Base-by-base conservation (phyloP, 2,797 vertebrate species). In the Anniella stebbinsi region DNA sequence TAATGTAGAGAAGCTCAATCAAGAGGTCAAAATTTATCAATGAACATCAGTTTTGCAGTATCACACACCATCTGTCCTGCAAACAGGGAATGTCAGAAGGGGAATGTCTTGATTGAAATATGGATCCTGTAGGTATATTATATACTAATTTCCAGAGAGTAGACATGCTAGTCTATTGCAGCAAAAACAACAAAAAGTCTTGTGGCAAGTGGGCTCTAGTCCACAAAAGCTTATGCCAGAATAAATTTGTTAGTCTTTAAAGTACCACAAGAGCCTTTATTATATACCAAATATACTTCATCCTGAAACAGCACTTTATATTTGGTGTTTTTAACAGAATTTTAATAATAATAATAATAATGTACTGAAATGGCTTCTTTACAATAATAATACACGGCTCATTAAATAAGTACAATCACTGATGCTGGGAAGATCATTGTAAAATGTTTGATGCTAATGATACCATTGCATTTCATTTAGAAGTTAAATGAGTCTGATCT, bases 351-450 rank as follows among this genome's bases (percentile, higher is more conserved):
- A 7, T 15, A 48, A 28, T 25, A 73, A 17, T 87, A 67, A n/a
- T 80, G 66, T 88, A 48, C 28, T 90, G 90, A 92, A 90, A 81
- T 45, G 7, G 5, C n/a, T 75, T 38, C 60, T 84, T 94, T 89
- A 66, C 90, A 90, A 80, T 88, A 0, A 83, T 54, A 0, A 83
- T 54, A 88, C 87, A 76, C 91, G 41, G 23, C 89, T 87, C 51
- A 72, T n/a, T n/a, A 75, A 73, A 75, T n/a, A n/a, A 78, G 45
- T 30, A 54, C 45, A 89, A 86, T 76, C 21, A 76, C 45, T 36
- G 63, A 0, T 78, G 5, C 75, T 18, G 38, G 23, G 60, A 90
- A 23, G 92, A 36, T 91, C n/a, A 89, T 33, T 54, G 33, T 60
- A 90, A 70, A 1, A 1, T 1, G 0, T 86, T 84, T 93, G 75